phyloP scores from a whole-genome alignment of 2,888 invertebrate genomes.

The Chrysopilus asiliformis region DNA sequence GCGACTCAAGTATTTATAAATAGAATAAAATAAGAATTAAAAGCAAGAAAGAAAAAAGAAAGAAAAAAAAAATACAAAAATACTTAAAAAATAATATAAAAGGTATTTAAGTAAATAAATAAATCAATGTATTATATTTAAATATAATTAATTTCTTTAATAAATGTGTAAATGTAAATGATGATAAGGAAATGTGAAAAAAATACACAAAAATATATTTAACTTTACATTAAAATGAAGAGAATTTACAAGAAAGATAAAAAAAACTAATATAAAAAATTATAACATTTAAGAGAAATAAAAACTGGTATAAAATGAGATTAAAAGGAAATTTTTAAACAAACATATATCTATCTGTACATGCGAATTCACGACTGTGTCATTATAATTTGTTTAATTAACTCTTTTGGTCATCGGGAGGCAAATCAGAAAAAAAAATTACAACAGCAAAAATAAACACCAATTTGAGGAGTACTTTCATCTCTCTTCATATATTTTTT shows the following conservation, averaged over 20 bases:
- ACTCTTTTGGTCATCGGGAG: too few relatives aligned
- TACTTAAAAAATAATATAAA: neutral
- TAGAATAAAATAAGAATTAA: neutral
- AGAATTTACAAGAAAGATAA: too few relatives aligned
- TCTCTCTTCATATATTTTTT: constrained; percentile 1
- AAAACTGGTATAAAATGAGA: too few relatives aligned
- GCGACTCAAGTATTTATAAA: constrained; percentile 13
- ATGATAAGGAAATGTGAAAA: neutral
- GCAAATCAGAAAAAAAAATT: too few relatives aligned
- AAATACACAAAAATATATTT: neutral
- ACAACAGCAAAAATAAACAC: constrained; percentile 1
- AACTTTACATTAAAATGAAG: too few relatives aligned
- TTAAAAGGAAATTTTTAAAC: neutral
- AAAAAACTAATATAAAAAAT: too few relatives aligned
- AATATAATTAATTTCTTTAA: neutral
- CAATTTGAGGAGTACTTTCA: neutral
- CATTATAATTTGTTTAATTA: neutral
- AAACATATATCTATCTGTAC: neutral
- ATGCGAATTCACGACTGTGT: neutral
- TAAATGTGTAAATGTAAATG: neutral
- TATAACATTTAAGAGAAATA: too few relatives aligned
- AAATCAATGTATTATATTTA: neutral
- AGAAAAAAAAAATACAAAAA: neutral
- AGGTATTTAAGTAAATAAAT: constrained; percentile 3
- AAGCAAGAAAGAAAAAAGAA: neutral